Evolutionary conservation across 2,888 invertebrate species (phyloP), one percentile per base, ranked within the genome.

Genomic region (Troides aeacus): DNA sequence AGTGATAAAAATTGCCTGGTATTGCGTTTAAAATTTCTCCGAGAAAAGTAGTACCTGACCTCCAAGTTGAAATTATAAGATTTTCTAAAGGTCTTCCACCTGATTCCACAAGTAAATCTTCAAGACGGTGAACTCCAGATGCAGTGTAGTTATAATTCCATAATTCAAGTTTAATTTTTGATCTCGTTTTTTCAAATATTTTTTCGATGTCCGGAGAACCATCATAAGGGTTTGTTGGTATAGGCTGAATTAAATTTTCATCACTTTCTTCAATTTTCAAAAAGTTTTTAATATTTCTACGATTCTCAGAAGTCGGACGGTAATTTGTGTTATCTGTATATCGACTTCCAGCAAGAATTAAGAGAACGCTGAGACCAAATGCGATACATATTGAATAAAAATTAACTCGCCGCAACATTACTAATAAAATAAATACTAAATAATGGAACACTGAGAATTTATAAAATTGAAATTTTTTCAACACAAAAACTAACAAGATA

Each of bases 1-100:
- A 98, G 84, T 97, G 97, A 89, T 97, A 98, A 87, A 94, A 98
- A 84, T 96, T 97, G 46, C 95, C 97, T 23, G 97, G 97, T 83
- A 97, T 94, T 39, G 97, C 94, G 84, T 97, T 97, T 62, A 97
- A 84, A 60, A 97, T 94, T 81, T 97, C 97, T 67, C 97, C 97
- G 66, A 98, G 93, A 84, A 98, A 98, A 53, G 97, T 97, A 24
- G 97, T 97, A 8, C 98, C 98, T 6, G 97, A 97, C 76, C 98
- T 94, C 97, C 97, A 98, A 18, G 97, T 97, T n/a, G 97, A 97
- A 72, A 97, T 89, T 74, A 98, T 95, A 62, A 97, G 86, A 84
- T 95, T 97, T 74, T 96, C 93, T 70, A 97, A 82, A 6, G 97
- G 97, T 70, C 90, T 93, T 18, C 97, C 97, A 59, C 94, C 94